These are phyloP conservation scores for Tachysurus vachellii DNA, from an alignment of 2,113 vertebrate species.

Conservation along the genomic window DNA sequence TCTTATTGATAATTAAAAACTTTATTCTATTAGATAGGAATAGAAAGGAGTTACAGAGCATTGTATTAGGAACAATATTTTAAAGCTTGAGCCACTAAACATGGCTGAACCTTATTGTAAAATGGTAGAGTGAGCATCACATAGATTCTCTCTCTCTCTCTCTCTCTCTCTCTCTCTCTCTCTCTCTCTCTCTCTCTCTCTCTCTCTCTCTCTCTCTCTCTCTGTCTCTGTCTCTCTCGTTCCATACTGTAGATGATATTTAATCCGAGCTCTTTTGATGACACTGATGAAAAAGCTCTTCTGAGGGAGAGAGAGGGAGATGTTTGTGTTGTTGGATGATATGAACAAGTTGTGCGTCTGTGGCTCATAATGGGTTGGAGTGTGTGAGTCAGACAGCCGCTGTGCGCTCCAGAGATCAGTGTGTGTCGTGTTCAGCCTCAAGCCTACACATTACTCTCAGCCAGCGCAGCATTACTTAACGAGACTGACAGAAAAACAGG, in stretches of 20 bases:
- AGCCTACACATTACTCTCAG: constrained; percentile 45
- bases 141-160: neutral
- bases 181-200: neutral
- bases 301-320: neutral
- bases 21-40: neutral
- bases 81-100: neutral
- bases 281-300: constrained; percentile 10
- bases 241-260: neutral
- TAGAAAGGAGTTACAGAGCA: neutral
- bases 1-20: neutral
- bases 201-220: neutral
- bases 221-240: neutral
- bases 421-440: constrained; percentile 29
- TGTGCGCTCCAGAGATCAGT: constrained; percentile 43
- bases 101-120: neutral
- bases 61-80: neutral
- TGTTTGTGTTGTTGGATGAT: constrained; percentile 29
- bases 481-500: constrained; percentile 22
- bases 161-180: neutral
- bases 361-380: constrained; percentile 43
- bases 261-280: neutral
- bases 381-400: constrained; percentile 49
- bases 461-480: constrained; percentile 35
- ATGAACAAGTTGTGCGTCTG: constrained; percentile 41
- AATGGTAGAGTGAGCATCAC: neutral